phyloP scores from a whole-genome alignment of 2,888 invertebrate genomes.

The Scaptodrosophila latifasciaeformis region DNA sequence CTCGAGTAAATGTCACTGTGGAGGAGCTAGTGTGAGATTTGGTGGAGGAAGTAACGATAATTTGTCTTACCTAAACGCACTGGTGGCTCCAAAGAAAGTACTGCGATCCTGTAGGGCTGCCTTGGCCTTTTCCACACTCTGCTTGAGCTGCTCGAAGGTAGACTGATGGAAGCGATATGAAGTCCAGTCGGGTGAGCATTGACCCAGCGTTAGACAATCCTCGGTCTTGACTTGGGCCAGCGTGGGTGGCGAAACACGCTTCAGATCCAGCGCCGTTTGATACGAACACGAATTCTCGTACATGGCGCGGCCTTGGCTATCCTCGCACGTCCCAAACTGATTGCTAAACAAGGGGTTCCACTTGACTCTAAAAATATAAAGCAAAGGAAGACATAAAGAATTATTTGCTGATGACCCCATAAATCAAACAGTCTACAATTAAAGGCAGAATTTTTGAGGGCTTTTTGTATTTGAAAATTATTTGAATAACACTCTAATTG shows the following conservation, averaged over 20 bases:
- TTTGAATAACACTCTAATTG: slow-evolving; percentile 21
- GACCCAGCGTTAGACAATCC: slow-evolving; percentile 75
- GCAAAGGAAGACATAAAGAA: slow-evolving; percentile 17
- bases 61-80: slow-evolving; percentile 81
- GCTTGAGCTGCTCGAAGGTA: slow-evolving; percentile 92
- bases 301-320: slow-evolving; percentile 76
- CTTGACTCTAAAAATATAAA: slow-evolving; percentile 62
- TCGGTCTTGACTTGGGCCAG: slow-evolving; percentile 76
- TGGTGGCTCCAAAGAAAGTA: slow-evolving; percentile 82
- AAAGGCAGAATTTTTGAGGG: slow-evolving; percentile 48
- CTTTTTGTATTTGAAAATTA: too few relatives aligned
- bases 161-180: slow-evolving; percentile 89
- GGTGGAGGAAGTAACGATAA: not conserved
- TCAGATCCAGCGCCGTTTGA: slow-evolving; percentile 87
- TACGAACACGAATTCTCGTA: slow-evolving; percentile 96
- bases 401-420: too few relatives aligned
- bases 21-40: not conserved
- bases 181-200: slow-evolving; percentile 83
- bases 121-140: slow-evolving; percentile 93
- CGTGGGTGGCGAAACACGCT: slow-evolving; percentile 79
- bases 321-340: slow-evolving; percentile 13
- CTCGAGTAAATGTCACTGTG: slow-evolving; percentile 74
- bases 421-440: slow-evolving; percentile 56
- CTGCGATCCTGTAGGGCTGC: slow-evolving; percentile 87
- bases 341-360: slow-evolving; percentile 65